Conservation (phyloP, 2,888 invertebrate genomes). For the Idaea biselata region DNA sequence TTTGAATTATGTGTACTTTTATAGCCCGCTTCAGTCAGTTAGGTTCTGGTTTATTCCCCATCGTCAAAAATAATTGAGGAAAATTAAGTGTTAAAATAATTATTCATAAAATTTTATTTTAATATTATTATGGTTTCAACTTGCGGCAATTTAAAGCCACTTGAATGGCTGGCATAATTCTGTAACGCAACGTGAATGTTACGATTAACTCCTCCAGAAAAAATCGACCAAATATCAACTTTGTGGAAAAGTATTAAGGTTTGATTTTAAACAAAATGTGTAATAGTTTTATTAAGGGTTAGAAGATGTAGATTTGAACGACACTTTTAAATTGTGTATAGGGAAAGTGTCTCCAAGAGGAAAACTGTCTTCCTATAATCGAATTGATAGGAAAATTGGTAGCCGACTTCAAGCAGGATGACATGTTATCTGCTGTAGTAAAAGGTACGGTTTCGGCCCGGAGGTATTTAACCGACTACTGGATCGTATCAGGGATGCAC, state of each 20-base stretch:
- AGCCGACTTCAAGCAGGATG: too few relatives aligned
- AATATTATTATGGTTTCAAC: neutral
- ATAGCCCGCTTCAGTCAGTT: neutral
- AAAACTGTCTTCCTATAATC: neutral
- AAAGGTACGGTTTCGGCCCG: too few relatives aligned
- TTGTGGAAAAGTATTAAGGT: neutral
- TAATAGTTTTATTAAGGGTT: neutral
- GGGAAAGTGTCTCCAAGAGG: neutral
- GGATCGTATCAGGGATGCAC: too few relatives aligned
- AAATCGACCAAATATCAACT: neutral
- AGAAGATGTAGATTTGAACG: neutral
- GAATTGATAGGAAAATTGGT: too few relatives aligned
- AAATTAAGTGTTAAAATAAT: neutral
- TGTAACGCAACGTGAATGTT: neutral
- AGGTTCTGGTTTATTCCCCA: neutral
- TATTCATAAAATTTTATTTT: neutral
- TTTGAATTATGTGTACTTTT: neutral
- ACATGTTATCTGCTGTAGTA: too few relatives aligned
- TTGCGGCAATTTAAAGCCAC: neutral
- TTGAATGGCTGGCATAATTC: neutral
- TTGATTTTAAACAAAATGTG: neutral
- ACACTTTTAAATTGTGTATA: neutral
- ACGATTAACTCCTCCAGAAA: neutral
- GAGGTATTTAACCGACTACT: too few relatives aligned
- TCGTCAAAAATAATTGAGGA: neutral